These are phyloP conservation scores for Lepidochrysops patricia DNA, from an alignment of 2,888 invertebrate species.

Conservation along the genomic window DNA sequence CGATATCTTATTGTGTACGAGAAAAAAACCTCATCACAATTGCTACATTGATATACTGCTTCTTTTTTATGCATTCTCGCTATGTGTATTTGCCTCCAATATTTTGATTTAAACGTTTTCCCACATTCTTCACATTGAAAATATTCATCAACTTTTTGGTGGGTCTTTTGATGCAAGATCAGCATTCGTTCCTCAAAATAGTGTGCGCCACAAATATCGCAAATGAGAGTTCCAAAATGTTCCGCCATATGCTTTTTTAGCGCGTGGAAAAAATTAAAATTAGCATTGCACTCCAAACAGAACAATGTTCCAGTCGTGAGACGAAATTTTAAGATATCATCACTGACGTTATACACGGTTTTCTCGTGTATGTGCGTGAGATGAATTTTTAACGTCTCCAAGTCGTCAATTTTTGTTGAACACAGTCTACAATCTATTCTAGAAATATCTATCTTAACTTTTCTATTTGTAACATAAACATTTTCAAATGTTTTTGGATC, in stretches of 20 bases:
- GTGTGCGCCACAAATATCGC: conserved; percentile 58
- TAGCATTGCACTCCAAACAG: conserved; percentile 35
- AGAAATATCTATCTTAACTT: conserved; percentile 43
- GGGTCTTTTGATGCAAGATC: conserved; percentile 49
- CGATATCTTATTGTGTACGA: conserved; percentile 50
- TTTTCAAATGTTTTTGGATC: conserved; percentile 43
- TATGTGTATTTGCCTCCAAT: conserved; percentile 50
- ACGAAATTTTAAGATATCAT: conserved; percentile 48
- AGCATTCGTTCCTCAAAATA: conserved; percentile 65
- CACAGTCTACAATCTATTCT: conserved; percentile 55
- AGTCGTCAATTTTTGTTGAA: conserved; percentile 33
- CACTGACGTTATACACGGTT: conserved; percentile 29
- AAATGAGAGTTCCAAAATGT: conserved; percentile 57
- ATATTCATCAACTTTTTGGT: conserved; percentile 48
- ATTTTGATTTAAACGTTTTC: conserved; percentile 56
- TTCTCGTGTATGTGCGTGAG: conserved; percentile 36
- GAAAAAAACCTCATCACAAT: conserved; percentile 54
- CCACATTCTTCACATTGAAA: conserved; percentile 67
- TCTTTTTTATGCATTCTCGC: conserved; percentile 51
- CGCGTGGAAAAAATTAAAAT: conserved; percentile 47
- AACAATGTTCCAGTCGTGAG: conserved; percentile 38
- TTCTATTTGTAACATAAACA: conserved; percentile 28
- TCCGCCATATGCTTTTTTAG: conserved; percentile 58
- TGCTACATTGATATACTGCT: conserved; percentile 54
- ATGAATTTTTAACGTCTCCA: conserved; percentile 43